Conservation (phyloP, 2,797 vertebrate species). For the Anguilla marmorata region DNA sequence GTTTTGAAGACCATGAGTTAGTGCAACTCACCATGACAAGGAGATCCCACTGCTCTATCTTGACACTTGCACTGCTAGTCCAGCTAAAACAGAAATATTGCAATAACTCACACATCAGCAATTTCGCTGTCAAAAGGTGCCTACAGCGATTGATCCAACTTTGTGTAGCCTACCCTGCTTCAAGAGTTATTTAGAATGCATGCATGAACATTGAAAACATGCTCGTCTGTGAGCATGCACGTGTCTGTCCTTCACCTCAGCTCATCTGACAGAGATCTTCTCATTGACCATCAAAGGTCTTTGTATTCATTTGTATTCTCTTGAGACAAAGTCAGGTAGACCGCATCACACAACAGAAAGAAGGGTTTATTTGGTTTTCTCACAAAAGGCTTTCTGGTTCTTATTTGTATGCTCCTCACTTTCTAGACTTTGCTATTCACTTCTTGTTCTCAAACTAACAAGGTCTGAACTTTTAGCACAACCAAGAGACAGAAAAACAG, state of each 20-base stretch:
- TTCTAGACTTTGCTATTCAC: not conserved
- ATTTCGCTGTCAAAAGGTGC: not conserved
- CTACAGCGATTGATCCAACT: not conserved
- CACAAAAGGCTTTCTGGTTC: not conserved
- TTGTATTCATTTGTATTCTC: not conserved
- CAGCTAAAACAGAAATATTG: not conserved
- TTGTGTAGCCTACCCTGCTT: not conserved
- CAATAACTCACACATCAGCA: not conserved
- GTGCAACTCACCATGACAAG: not conserved
- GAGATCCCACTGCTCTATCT: not conserved
- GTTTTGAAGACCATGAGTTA: not conserved
- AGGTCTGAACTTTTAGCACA: slow-evolving; percentile 19
- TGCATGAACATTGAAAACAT: too few species aligned
- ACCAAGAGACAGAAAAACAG: not conserved
- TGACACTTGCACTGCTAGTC: not conserved
- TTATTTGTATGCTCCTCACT: not conserved
- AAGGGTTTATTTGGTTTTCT: slow-evolving; percentile 20
- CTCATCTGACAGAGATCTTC: not conserved
- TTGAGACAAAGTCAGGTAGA: not conserved
- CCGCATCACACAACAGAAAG: not conserved
- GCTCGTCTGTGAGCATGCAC: too few species aligned
- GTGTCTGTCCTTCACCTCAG: not conserved
- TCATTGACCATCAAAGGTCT: not conserved
- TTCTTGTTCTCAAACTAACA: not conserved
- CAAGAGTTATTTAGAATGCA: too few species aligned